phyloP scores from a whole-genome alignment of 2,797 vertebrate species.

The Danio albolineatus region DNA sequence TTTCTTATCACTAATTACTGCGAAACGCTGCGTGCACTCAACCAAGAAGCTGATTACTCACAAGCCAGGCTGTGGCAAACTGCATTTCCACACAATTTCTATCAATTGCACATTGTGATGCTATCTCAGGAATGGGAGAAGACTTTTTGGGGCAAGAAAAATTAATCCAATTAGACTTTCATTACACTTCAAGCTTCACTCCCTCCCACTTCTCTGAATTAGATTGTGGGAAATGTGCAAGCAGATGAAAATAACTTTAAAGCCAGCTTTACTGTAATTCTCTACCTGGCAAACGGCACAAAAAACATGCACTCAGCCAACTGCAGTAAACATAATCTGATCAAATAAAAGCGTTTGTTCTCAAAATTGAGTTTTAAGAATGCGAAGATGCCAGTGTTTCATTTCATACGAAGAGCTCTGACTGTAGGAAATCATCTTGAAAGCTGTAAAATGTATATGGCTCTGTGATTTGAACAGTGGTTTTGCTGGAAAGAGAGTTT shows the following conservation, averaged over 20 bases:
- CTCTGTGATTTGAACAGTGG: neutral
- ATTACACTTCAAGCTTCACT: conserved; percentile 55
- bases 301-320: conserved; percentile 29
- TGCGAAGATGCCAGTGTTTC: conserved; percentile 23
- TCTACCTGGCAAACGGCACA: conserved; percentile 50
- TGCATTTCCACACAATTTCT: conserved; percentile 69
- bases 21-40: conserved; percentile 66
- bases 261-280: conserved; percentile 43
- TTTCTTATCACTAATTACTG: conserved; percentile 80
- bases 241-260: conserved; percentile 59
- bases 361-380: conserved; percentile 40
- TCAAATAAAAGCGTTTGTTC: conserved; percentile 49
- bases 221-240: conserved; percentile 48
- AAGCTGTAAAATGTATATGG: conserved; percentile 17
- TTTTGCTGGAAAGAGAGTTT: neutral
- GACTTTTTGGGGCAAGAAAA: conserved; percentile 64
- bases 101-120: conserved; percentile 71
- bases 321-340: conserved; percentile 53
- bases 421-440: conserved; percentile 5
- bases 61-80: conserved; percentile 70
- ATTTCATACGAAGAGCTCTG: conserved; percentile 26
- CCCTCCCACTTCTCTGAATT: conserved; percentile 34
- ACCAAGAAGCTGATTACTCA: conserved; percentile 75
- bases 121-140: conserved; percentile 67
- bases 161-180: conserved; percentile 78